phyloP scores from a whole-genome alignment of 2,797 vertebrate species.

The Miichthys miiuy region DNA sequence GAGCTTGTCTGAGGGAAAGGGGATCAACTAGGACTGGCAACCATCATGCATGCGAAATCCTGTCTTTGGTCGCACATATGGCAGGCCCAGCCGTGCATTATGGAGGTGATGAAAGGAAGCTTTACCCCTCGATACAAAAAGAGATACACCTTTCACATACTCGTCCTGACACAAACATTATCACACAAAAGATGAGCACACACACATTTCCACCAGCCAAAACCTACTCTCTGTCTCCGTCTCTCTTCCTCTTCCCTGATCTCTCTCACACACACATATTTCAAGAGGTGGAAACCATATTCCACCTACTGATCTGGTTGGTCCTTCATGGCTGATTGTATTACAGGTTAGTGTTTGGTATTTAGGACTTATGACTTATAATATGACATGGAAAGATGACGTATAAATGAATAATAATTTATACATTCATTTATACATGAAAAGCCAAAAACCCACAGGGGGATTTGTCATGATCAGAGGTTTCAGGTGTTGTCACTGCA shows the following conservation, averaged over 20 bases:
- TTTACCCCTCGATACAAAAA: slow-evolving; percentile 33
- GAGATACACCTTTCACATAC: slow-evolving; percentile 14
- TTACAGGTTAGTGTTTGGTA: not conserved
- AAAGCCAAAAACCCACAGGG: not conserved
- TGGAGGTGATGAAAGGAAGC: slow-evolving; percentile 60
- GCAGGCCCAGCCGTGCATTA: slow-evolving; percentile 38
- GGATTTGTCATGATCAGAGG: not conserved
- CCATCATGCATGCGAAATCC: slow-evolving; percentile 62
- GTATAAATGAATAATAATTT: not conserved
- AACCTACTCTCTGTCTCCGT: not conserved
- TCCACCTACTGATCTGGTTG: slow-evolving; percentile 4
- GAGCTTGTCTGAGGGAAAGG: slow-evolving; percentile 48
- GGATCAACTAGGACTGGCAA: slow-evolving; percentile 71
- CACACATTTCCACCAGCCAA: slow-evolving; percentile 27
- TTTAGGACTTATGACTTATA: not conserved
- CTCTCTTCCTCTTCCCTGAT: not conserved
- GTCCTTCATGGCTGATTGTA: not conserved
- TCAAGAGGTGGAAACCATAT: not conserved
- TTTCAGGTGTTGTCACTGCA: not conserved
- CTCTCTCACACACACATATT: not conserved
- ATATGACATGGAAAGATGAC: too few relatives aligned
- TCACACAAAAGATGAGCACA: slow-evolving; percentile 4
- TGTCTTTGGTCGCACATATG: slow-evolving; percentile 63
- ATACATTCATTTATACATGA: not conserved
- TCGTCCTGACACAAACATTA: not conserved